A percentile compares a stretch with the other conserved stretches of the same genome.
phyloP scores from a whole-genome alignment of 2,888 invertebrate genomes.

The Pandemis heparana region DNA sequence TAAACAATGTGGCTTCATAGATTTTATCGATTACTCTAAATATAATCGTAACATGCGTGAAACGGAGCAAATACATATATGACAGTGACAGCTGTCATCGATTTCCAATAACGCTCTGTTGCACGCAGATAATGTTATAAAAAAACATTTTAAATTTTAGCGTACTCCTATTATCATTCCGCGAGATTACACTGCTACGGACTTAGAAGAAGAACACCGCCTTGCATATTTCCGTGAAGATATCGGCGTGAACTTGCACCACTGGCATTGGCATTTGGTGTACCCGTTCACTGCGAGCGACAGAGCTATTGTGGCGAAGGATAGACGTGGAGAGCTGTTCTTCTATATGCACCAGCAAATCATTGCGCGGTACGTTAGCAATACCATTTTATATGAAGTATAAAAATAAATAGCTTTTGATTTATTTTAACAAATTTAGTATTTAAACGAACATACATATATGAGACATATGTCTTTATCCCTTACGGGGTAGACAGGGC shows the following conservation, averaged over 20 bases:
- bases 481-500: too few species aligned
- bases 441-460: too few species aligned
- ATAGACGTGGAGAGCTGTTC: conserved; percentile 92
- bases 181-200: conserved; percentile 91
- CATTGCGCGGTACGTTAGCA: conserved; percentile 69
- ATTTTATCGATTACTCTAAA: background rate
- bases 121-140: conserved; percentile 44
- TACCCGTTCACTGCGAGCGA: conserved; percentile 88
- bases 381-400: background rate
- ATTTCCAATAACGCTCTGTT: conserved; percentile 44
- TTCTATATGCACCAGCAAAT: conserved; percentile 91
- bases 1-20: too few species aligned
- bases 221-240: conserved; percentile 94
- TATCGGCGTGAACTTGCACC: conserved; percentile 91
- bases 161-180: conserved; percentile 90
- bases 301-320: conserved; percentile 88
- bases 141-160: conserved; percentile 54
- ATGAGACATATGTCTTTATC: too few species aligned
- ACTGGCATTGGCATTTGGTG: conserved; percentile 94
- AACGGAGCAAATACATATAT: conserved; percentile 23
- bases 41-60: conserved; percentile 6
- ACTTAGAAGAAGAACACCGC: conserved; percentile 92
- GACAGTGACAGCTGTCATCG: conserved; percentile 36
- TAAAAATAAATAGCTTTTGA: too few species aligned
- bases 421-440: too few species aligned